Base-by-base conservation (phyloP, 2,888 invertebrate genomes). In the Griposia aprilina region DNA sequence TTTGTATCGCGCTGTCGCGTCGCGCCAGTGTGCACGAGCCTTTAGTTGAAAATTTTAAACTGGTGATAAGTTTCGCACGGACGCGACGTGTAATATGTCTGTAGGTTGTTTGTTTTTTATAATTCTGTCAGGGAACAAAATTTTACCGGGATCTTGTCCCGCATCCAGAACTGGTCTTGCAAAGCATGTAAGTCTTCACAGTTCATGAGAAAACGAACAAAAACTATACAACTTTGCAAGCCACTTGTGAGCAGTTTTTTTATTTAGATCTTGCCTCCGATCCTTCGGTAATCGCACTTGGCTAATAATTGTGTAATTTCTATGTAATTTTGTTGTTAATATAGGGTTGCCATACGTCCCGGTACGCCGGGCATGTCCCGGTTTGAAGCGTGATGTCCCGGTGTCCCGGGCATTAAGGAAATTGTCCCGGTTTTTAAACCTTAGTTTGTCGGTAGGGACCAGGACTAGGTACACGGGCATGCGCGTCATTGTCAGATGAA, bases 101-200 rank as follows among this genome's bases (percentile, higher is more conserved):
- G 52, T 68, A 50, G 60, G 70, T 80, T 73, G n/a, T 60, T 65
- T 57, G 60, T 75, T 80, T 80, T 85, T 59, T 75, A 41, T 45
- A 76, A 80, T 73, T 55, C 48, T 76, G 76, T 69, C 66, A 74
- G 72, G 62, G 62, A 72, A 82, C 80, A 72, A 78, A 83, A 83
- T 87, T 81, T 84, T 78, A 87, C 75, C 83, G 82, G 87, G 86
- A 84, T 87, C 82, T 82, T 81, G 85, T 78, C 84, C 87, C 72
- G 86, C 78, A 86, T 83, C 67, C 80, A 88, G 85, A 88, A 90
- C 90, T 69, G 89, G 90, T 90, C 84, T 87, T 86, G 72, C 52
- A 60, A 76, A 55, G 70, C 65, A 69, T 69, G 69, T 65, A 70
- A 75, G 76, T 81, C 69, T 67, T 72, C 69, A 82, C 75, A 74